A percentile compares a stretch with the other conserved stretches of the same genome.
phyloP scores from a whole-genome alignment of 1,140 invertebrate genomes.

The Drosophila ogumai region DNA sequence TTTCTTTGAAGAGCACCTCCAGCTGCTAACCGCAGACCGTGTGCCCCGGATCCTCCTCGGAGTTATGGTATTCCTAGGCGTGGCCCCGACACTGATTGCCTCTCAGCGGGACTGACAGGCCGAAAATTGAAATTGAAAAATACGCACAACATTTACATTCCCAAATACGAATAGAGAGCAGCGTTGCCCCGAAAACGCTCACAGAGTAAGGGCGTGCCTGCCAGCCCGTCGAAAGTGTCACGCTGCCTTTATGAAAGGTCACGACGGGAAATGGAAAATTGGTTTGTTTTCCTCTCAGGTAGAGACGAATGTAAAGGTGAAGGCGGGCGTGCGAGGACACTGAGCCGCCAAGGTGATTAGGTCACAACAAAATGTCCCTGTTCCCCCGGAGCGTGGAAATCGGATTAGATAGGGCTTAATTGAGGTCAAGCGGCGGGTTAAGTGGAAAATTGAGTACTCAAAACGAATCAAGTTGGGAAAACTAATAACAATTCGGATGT shows the following conservation, averaged over 20 bases:
- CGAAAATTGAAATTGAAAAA: slow-evolving; percentile 64
- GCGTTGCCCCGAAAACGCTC: slow-evolving; percentile 8
- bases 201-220: slow-evolving; percentile 46
- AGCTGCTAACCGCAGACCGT: slow-evolving; percentile 45
- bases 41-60: slow-evolving; percentile 18
- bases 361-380: slow-evolving; percentile 45
- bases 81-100: slow-evolving; percentile 68
- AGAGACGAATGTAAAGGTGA: slow-evolving; percentile 7
- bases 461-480: slow-evolving; percentile 18
- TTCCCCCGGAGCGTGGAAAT: slow-evolving; percentile 39
- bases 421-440: slow-evolving; percentile 68
- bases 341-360: slow-evolving; percentile 66
- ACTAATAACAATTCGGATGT: slow-evolving; percentile 23
- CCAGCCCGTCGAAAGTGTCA: slow-evolving; percentile 63
- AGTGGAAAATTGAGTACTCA: slow-evolving; percentile 43
- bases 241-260: slow-evolving; percentile 61
- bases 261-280: slow-evolving; percentile 42
- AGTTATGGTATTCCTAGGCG: slow-evolving; percentile 44
- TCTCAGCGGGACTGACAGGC: slow-evolving; percentile 60
- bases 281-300: slow-evolving; percentile 55
- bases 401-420: slow-evolving; percentile 70
- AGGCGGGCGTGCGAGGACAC: slow-evolving; percentile 2
- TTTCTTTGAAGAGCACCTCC: slow-evolving; percentile 44
- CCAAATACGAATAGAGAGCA: slow-evolving; percentile 1
- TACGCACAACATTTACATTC: slow-evolving; percentile 19